Evolutionary conservation across 2,113 vertebrate species (phyloP).

Genomic region (Prinia subflava): DNA sequence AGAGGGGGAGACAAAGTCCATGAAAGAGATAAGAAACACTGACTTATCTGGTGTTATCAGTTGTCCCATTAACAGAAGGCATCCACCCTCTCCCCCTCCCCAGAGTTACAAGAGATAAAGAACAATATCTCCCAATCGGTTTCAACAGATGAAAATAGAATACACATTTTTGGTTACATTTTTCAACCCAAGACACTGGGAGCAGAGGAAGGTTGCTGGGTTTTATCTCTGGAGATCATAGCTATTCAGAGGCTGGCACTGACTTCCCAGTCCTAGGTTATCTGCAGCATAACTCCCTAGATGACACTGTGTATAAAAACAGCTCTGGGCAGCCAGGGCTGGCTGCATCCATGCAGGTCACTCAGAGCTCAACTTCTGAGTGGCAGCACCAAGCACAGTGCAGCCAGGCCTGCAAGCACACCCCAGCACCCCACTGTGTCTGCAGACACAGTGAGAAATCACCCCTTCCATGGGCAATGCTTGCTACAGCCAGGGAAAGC

Average conservation of each 20-base stretch:
- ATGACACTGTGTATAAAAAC: background rate
- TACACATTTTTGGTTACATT: no score
- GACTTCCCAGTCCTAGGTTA: no score
- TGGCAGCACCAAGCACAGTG: background rate
- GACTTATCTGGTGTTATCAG: no score
- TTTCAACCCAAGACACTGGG: no score
- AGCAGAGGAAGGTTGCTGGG: background rate
- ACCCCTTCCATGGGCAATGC: fast-evolving
- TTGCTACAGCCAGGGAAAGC: background rate
- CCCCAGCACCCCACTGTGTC: fast-evolving
- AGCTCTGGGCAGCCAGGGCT: background rate
- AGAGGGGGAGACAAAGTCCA: no score
- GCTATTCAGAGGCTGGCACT: background rate
- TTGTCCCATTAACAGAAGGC: no score
- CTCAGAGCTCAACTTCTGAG: background rate
- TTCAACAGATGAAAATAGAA: no score
- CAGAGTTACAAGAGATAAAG: no score
- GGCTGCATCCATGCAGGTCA: fast-evolving
- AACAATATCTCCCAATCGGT: no score
- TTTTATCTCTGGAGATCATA: background rate
- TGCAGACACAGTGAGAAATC: background rate
- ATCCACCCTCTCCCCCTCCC: no score
- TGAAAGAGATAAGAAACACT: no score
- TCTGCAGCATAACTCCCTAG: background rate
- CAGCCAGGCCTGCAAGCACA: fast-evolving